These are phyloP conservation scores for Lates japonicus DNA, from an alignment of 2,797 vertebrate genomes.

Conservation along the genomic window DNA sequence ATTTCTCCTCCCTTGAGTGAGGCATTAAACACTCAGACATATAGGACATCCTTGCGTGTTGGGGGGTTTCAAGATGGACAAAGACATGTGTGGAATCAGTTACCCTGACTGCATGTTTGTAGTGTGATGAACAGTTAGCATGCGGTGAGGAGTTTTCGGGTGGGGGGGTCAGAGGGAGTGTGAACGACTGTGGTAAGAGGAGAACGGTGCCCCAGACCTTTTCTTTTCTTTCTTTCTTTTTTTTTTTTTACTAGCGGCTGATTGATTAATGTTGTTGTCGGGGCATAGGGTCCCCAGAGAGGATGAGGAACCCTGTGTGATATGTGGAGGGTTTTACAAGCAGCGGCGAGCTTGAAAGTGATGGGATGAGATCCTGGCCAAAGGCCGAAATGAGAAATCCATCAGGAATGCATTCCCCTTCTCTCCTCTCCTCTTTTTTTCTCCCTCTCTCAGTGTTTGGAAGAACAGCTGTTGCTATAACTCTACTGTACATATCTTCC, in stretches of 20 bases:
- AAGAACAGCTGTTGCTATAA: constrained; percentile 93
- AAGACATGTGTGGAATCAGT: constrained; percentile 88
- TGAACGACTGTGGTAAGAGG: constrained; percentile 77
- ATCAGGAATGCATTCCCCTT: constrained; percentile 91
- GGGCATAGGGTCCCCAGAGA: constrained; percentile 86
- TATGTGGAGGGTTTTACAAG: constrained; percentile 92
- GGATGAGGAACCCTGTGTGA: constrained; percentile 87
- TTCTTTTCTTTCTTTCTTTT: constrained; percentile 50
- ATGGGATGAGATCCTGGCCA: constrained; percentile 91
- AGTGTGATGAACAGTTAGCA: constrained; percentile 81
- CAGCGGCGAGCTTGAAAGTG: constrained; percentile 89
- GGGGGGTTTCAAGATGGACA: constrained; percentile 80
- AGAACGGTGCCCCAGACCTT: constrained; percentile 78
- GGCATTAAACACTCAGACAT: constrained; percentile 77
- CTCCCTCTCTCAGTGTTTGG: constrained; percentile 65
- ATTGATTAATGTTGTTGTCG: constrained; percentile 90
- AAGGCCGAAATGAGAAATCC: constrained; percentile 92
- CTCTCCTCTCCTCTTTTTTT: constrained; percentile 63
- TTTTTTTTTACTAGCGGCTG: constrained; percentile 79
- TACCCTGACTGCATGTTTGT: constrained; percentile 79
- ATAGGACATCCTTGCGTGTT: constrained; percentile 71
- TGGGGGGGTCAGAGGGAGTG: constrained; percentile 67
- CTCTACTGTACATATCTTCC: constrained; percentile 86
- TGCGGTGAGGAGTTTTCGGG: constrained; percentile 70
- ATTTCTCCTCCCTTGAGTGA: constrained; percentile 73